Evolutionary conservation across 2,888 invertebrate genomes (phyloP).

Genomic region (Trichacis sp.): DNA sequence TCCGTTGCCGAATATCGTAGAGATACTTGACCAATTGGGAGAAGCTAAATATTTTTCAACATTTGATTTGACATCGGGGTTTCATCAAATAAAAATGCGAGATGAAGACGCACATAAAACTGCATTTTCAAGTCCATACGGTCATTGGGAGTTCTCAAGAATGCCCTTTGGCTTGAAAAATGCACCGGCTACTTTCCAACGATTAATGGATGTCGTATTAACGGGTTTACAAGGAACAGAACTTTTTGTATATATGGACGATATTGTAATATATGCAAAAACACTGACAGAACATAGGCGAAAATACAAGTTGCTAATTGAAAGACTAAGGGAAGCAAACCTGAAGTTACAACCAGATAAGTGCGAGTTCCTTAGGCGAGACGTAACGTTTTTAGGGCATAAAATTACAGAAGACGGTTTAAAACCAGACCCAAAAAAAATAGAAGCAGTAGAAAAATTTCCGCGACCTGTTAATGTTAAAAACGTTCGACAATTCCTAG

Average conservation of each 20-base stretch:
- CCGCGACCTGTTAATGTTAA: constrained; percentile 35
- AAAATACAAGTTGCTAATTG: constrained; percentile 30
- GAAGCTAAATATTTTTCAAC: too few relatives aligned
- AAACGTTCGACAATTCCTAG: constrained; percentile 50
- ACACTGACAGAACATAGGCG: constrained; percentile 25
- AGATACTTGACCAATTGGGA: too few relatives aligned
- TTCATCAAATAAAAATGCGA: constrained; percentile 46
- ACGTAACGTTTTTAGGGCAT: constrained; percentile 49
- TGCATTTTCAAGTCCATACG: constrained; percentile 37
- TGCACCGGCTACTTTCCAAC: constrained; percentile 56
- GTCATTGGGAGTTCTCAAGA: constrained; percentile 44
- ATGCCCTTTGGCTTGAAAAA: too few relatives aligned
- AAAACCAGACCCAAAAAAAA: too few relatives aligned
- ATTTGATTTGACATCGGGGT: too few relatives aligned
- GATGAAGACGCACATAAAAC: constrained; percentile 34
- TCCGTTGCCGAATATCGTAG: constrained; percentile 42
- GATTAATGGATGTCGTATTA: too few relatives aligned
- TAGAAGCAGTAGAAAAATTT: constrained; percentile 40
- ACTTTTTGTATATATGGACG: too few relatives aligned
- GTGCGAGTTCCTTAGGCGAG: constrained; percentile 44
- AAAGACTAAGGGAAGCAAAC: constrained; percentile 30
- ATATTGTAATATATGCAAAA: too few relatives aligned
- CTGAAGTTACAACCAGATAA: too few relatives aligned
- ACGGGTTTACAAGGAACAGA: constrained; percentile 43
- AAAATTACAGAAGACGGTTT: too few relatives aligned